These are phyloP conservation scores for Cryptosula pallasiana DNA, from an alignment of 2,888 invertebrate genomes.

Conservation along the genomic window DNA sequence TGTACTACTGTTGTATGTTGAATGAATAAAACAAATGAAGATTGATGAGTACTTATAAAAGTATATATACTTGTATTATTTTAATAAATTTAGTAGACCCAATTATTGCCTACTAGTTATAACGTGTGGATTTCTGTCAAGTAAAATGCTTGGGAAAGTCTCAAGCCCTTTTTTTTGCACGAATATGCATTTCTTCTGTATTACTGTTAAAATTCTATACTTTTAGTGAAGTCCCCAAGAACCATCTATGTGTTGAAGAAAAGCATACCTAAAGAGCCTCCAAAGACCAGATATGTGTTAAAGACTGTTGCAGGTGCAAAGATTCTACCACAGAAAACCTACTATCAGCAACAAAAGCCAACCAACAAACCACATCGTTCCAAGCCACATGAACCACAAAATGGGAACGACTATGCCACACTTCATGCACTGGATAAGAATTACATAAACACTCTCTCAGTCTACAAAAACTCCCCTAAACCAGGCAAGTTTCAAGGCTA, in stretches of 20 bases:
- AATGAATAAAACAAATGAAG: too few species aligned
- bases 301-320: not conserved
- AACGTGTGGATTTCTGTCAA: too few species aligned
- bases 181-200: too few species aligned
- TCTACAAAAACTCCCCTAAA: not conserved
- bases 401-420: not conserved
- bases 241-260: constrained; percentile 12
- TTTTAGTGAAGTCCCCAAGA: too few species aligned
- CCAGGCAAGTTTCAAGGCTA: not conserved
- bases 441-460: not conserved
- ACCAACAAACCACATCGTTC: not conserved
- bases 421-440: not conserved
- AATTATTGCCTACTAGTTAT: too few species aligned
- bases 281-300: not conserved
- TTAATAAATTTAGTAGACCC: too few species aligned
- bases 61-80: too few species aligned
- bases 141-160: too few species aligned
- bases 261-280: not conserved
- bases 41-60: too few species aligned
- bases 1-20: too few species aligned
- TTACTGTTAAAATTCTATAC: too few species aligned
- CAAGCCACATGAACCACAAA: not conserved
- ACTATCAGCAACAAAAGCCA: constrained; percentile 10
- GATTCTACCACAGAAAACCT: constrained; percentile 4
- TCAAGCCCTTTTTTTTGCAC: too few species aligned